phyloP scores from a whole-genome alignment of 37 sponge, comb jelly and placozoan genomes.

The Axinella damicornis region DNA sequence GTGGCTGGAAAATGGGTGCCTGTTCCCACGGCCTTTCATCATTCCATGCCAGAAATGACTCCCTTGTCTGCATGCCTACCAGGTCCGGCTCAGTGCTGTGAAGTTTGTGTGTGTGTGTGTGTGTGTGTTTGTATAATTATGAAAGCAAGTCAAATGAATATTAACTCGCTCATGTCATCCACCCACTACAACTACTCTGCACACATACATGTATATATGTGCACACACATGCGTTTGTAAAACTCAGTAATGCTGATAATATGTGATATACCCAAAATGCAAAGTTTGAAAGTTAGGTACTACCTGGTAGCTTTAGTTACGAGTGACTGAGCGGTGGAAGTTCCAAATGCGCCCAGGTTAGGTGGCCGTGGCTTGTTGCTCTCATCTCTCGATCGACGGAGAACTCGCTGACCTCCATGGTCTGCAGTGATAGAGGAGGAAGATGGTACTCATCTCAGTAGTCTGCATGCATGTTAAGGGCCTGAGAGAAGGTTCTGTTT shows the following conservation, averaged over 20 bases:
- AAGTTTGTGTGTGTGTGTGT: not conserved
- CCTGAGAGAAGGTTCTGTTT: too few species aligned
- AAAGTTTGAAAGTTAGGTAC: too few species aligned
- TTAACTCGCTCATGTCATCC: too few species aligned
- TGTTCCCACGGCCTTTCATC: conserved; percentile 9
- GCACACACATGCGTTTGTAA: too few species aligned
- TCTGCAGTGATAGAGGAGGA: not conserved
- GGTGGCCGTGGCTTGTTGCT: conserved; percentile 6
- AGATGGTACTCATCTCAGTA: too few species aligned
- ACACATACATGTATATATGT: too few species aligned
- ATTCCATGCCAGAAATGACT: conserved; percentile 79
- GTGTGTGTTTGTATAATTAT: too few species aligned
- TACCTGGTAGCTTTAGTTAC: conserved; percentile 37
- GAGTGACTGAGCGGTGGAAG: conserved; percentile 10
- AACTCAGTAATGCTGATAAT: too few species aligned
- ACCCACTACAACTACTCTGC: too few species aligned
- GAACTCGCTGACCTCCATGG: not conserved
- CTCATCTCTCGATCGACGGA: not conserved
- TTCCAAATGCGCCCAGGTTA: conserved; percentile 52
- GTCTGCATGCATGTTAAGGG: too few species aligned
- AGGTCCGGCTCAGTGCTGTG: conserved; percentile 2
- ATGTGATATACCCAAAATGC: too few species aligned
- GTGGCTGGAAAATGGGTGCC: not conserved
- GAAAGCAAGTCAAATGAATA: too few species aligned
- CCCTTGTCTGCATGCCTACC: conserved; percentile 30